Conservation (phyloP, 1,140 invertebrate species). For the Fopius arisanus region DNA sequence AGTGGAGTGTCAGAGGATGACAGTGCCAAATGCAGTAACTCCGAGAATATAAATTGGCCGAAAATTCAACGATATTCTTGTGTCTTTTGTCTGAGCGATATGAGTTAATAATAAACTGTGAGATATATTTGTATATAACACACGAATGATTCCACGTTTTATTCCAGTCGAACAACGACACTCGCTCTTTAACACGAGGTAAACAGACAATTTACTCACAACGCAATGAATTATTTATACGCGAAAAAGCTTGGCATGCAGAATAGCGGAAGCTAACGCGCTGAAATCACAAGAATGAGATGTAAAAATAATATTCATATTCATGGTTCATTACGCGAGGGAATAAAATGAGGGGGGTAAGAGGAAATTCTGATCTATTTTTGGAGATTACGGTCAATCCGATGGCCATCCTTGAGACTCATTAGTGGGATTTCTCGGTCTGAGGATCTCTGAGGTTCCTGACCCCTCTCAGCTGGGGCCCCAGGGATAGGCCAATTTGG, state of each 20-base stretch:
- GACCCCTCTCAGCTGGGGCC: conserved; percentile 9
- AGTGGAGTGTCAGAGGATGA: conserved; percentile 10
- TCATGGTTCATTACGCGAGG: background rate
- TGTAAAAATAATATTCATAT: background rate
- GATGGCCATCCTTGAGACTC: background rate
- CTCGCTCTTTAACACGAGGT: background rate
- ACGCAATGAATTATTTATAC: conserved; percentile 21
- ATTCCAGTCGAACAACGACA: conserved; percentile 21
- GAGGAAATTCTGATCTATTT: background rate
- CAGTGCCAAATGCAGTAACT: conserved; percentile 26
- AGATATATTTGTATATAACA: background rate
- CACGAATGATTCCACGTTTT: conserved; percentile 1
- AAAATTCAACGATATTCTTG: conserved; percentile 23
- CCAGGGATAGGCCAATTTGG: background rate
- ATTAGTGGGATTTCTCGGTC: background rate
- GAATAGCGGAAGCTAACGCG: conserved; percentile 16
- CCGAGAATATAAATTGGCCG: background rate
- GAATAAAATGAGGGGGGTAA: background rate
- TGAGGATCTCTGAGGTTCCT: conserved; percentile 1
- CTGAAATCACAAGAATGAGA: background rate
- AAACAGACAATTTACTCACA: conserved; percentile 6
- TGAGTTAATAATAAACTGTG: background rate
- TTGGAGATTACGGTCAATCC: background rate
- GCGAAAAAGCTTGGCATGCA: conserved; percentile 17
- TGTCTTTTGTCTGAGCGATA: conserved; percentile 25